Evolutionary conservation across 2,888 invertebrate species (phyloP).

Genomic region (Apamea monoglypha): DNA sequence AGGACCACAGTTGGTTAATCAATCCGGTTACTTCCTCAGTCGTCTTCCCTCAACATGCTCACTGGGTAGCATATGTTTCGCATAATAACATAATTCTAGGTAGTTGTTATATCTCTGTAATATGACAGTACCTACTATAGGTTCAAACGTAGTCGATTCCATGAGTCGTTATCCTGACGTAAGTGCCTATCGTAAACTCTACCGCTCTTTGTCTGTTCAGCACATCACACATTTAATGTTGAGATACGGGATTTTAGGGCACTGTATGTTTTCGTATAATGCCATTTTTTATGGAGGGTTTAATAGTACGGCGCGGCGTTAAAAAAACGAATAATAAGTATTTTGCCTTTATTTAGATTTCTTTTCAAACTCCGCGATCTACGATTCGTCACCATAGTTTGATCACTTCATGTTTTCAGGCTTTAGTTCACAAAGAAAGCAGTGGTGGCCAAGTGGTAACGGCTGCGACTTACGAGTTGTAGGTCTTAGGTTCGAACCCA

Average conservation of each 20-base stretch:
- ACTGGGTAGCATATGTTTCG: neutral
- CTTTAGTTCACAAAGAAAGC: neutral
- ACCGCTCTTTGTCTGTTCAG: constrained; percentile 30
- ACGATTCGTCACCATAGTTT: neutral
- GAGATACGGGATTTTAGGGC: neutral
- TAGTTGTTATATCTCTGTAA: neutral
- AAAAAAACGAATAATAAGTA: neutral
- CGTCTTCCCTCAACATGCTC: neutral
- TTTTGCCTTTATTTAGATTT: neutral
- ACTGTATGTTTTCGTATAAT: neutral
- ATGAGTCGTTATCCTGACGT: constrained; percentile 29
- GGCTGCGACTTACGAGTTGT: too few relatives aligned
- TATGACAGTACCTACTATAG: neutral
- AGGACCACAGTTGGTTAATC: neutral
- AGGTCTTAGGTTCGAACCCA: too few relatives aligned
- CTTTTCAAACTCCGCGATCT: neutral
- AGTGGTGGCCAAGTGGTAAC: too few relatives aligned
- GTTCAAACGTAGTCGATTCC: constrained; percentile 18
- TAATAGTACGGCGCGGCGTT: neutral
- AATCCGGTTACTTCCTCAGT: neutral
- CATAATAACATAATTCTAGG: neutral
- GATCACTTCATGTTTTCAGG: neutral
- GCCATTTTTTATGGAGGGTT: neutral
- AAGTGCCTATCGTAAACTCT: constrained; percentile 40
- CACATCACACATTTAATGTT: constrained; percentile 33